phyloP scores from a whole-genome alignment of 1,140 invertebrate species.

The Bilobella aurantiaca region DNA sequence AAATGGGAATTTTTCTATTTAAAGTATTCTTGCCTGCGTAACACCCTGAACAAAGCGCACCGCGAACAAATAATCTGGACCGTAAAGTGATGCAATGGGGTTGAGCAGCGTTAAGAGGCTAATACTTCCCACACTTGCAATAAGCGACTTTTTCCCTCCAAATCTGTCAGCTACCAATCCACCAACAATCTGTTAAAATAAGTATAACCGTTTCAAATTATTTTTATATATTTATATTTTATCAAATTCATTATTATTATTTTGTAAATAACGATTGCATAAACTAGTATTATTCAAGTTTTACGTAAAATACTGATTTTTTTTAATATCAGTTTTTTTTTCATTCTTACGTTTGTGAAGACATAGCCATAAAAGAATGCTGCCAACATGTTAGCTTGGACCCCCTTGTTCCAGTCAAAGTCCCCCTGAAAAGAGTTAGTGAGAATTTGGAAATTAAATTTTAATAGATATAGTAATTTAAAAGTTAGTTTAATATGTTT shows the following conservation, averaged over 20 bases:
- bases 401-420: conserved; percentile 38
- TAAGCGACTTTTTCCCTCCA: conserved; percentile 40
- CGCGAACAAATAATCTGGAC: conserved; percentile 39
- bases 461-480: conserved; percentile 5
- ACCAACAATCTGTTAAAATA: conserved; percentile 39
- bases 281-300: too few relatives aligned
- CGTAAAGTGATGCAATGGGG: conserved; percentile 40
- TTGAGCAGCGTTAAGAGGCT: conserved; percentile 40
- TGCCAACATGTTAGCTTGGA: conserved; percentile 40
- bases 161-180: conserved; percentile 40
- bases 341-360: conserved; percentile 38
- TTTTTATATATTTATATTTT: conserved; percentile 5
- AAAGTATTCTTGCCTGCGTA: conserved; percentile 34
- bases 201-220: background rate
- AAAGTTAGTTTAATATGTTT: background rate
- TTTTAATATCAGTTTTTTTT: too few relatives aligned
- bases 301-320: too few relatives aligned
- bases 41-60: conserved; percentile 41
- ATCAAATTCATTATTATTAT: too few relatives aligned
- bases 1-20: too few relatives aligned
- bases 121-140: conserved; percentile 38
- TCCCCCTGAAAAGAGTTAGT: conserved; percentile 27
- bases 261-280: too few relatives aligned
- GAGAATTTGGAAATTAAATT: background rate
- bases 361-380: conserved; percentile 43